A percentile compares a stretch with the other conserved stretches of the same genome.
phyloP scores from a whole-genome alignment of 2,113 vertebrate genomes.

The Pomatorhinus ruficollis region DNA sequence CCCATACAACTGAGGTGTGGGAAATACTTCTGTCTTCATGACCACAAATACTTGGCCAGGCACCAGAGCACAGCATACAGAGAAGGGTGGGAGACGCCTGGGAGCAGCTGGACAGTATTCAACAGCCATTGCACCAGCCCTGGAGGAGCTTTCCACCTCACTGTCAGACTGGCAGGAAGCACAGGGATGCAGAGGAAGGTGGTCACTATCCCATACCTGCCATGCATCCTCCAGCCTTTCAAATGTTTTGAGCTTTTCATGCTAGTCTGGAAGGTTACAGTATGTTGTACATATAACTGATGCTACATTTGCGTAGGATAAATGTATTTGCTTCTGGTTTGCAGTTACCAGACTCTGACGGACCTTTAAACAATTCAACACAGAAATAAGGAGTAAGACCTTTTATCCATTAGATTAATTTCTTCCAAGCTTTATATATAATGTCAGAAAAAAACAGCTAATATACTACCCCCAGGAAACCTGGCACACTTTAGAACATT shows the following conservation, averaged over 20 bases:
- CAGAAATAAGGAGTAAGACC: background rate
- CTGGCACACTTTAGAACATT: background rate
- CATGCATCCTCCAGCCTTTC: background rate
- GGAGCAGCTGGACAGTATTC: rapidly evolving
- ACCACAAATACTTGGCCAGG: background rate
- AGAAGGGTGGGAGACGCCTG: background rate
- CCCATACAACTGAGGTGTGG: background rate
- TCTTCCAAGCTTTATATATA: background rate
- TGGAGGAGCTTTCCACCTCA: background rate
- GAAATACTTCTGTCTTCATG: background rate
- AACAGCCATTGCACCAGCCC: rapidly evolving
- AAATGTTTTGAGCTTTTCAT: background rate
- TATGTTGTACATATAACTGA: background rate
- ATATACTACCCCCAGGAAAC: background rate
- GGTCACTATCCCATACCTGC: rapidly evolving
- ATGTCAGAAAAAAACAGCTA: background rate
- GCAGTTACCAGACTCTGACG: background rate
- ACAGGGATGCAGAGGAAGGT: background rate
- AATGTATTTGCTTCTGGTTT: background rate
- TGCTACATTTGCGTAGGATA: background rate
- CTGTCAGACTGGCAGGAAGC: background rate
- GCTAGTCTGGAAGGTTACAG: background rate
- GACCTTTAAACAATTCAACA: background rate
- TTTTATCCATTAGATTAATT: background rate
- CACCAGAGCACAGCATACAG: background rate